Evolutionary conservation across 2,888 invertebrate genomes (phyloP).

Genomic region (Andrena minutula): DNA sequence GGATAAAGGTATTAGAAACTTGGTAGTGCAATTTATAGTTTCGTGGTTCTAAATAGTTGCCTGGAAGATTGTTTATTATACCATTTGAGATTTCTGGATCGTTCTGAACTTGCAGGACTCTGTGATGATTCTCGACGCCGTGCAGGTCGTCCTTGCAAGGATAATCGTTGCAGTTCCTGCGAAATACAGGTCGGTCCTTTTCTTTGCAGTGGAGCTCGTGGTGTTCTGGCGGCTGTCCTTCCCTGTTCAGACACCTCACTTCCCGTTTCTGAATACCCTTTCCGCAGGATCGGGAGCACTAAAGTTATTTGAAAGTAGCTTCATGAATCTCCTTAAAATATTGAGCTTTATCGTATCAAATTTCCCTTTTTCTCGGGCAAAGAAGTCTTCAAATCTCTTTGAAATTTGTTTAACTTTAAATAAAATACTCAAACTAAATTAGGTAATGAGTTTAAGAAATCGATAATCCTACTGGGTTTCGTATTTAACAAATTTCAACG

Average conservation of each 20-base stretch:
- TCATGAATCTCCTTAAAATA: neutral
- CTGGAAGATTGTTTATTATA: conserved; percentile 13
- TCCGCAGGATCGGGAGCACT: conserved; percentile 88
- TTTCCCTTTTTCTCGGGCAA: neutral
- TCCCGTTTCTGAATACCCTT: conserved; percentile 87
- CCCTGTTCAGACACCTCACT: conserved; percentile 86
- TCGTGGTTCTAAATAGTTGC: neutral
- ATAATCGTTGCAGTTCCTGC: conserved; percentile 86
- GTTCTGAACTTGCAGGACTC: conserved; percentile 70
- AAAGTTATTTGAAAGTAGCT: conserved; percentile 12
- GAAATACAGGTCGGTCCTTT: conserved; percentile 85
- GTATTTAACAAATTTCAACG: neutral
- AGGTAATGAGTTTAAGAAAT: neutral
- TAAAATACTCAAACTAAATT: no score
- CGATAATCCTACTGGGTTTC: neutral
- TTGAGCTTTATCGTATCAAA: neutral
- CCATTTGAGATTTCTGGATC: conserved; percentile 72
- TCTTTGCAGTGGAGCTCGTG: conserved; percentile 85
- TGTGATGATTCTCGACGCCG: conserved; percentile 60
- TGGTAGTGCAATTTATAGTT: neutral
- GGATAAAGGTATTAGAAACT: conserved; percentile 53
- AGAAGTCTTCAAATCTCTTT: no score
- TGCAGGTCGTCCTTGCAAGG: conserved; percentile 74
- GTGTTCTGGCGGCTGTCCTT: conserved; percentile 79
- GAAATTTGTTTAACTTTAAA: no score